A percentile compares a stretch with the other conserved stretches of the same genome.
Evolutionary conservation across 2,113 vertebrate species (phyloP).

Genomic region (Nannospalax galili): DNA sequence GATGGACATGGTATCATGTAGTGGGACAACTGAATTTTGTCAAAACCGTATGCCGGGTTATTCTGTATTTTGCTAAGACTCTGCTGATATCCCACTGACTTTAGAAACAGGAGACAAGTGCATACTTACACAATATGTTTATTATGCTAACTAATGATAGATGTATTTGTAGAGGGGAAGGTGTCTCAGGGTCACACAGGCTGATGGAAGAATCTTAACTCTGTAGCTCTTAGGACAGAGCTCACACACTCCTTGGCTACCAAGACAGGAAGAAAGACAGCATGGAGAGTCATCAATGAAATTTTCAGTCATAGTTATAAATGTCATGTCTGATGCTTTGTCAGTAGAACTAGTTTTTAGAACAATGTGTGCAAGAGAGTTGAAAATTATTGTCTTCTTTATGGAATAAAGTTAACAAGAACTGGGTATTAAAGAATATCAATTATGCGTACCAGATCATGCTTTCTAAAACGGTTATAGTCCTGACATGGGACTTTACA

Average conservation of each 20-base stretch:
- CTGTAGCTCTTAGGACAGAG: neutral
- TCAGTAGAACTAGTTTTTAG: neutral
- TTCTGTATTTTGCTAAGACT: neutral
- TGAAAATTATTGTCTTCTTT: neutral
- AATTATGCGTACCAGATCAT: neutral
- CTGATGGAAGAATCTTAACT: too few relatives aligned
- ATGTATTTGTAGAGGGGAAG: fast-evolving
- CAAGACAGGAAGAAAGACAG: neutral
- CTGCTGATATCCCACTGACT: neutral
- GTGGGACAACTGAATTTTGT: neutral
- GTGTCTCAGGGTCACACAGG: neutral
- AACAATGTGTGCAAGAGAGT: neutral
- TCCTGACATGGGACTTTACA: neutral
- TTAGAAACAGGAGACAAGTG: neutral
- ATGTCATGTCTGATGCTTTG: neutral
- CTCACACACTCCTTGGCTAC: neutral
- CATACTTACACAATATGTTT: neutral
- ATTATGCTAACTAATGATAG: neutral
- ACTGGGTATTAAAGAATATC: neutral
- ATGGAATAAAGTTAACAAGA: neutral
- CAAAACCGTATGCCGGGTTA: neutral
- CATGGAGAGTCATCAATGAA: neutral
- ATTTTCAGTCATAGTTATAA: neutral
- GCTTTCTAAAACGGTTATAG: neutral
- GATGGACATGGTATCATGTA: neutral